Evolutionary conservation across 2,113 vertebrate genomes (phyloP).

Genomic region (Regulus satrapa): DNA sequence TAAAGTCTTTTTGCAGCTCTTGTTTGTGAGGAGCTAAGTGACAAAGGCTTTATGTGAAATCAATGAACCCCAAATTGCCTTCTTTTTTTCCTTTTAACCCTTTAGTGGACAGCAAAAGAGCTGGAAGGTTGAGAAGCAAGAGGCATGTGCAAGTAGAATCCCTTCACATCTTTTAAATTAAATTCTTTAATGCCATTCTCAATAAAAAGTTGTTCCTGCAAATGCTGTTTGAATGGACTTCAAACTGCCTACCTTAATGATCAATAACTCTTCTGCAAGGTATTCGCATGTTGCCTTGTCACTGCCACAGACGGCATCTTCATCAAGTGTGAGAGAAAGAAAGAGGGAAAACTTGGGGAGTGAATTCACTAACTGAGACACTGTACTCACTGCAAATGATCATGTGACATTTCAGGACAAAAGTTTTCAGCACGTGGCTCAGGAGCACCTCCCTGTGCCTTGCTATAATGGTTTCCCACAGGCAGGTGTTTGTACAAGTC

Average conservation of each 20-base stretch:
- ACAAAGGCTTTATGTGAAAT: not conserved
- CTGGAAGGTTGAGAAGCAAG: not conserved
- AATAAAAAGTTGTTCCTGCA: constrained; percentile 18
- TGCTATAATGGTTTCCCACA: not conserved
- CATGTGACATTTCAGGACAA: not conserved
- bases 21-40: not conserved
- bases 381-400: not conserved
- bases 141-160: not conserved
- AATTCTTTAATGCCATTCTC: not conserved
- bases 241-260: not conserved
- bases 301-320: not conserved
- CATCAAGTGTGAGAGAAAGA: not conserved
- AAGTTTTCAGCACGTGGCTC: not conserved
- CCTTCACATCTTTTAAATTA: not conserved
- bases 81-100: not conserved
- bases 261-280: not conserved
- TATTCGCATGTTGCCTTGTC: not conserved
- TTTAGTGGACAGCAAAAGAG: not conserved
- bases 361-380: not conserved
- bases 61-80: not conserved
- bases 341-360: not conserved
- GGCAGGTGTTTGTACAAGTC: not conserved
- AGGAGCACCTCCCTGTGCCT: not conserved
- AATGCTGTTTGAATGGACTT: not conserved
- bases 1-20: not conserved